Conservation (phyloP, 2,888 invertebrate species). For the Mellilla xanthometata region DNA sequence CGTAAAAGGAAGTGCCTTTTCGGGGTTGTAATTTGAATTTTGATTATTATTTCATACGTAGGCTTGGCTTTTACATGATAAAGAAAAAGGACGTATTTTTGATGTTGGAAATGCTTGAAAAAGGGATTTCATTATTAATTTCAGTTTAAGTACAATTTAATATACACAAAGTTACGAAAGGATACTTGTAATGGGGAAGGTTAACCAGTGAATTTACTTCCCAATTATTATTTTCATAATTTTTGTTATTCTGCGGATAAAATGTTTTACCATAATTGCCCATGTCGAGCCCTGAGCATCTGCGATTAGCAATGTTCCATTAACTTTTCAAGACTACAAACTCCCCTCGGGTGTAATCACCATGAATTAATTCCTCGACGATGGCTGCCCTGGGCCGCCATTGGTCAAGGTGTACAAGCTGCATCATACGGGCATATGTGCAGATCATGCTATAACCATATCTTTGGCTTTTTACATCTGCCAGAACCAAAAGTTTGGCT, state of each 20-base stretch:
- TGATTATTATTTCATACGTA: slow-evolving; percentile 17
- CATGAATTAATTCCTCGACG: slow-evolving; percentile 54
- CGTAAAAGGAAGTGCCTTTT: slow-evolving; percentile 28
- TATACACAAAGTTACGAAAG: too few relatives aligned
- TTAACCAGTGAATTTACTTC: too few relatives aligned
- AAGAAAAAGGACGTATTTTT: slow-evolving; percentile 1
- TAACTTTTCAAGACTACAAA: slow-evolving; percentile 22
- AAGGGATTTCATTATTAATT: too few relatives aligned
- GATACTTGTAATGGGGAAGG: too few relatives aligned
- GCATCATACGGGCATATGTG: slow-evolving; percentile 61
- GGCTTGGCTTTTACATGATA: slow-evolving; percentile 4
- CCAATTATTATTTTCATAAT: too few relatives aligned
- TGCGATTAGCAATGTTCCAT: slow-evolving; percentile 31
- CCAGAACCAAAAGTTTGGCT: slow-evolving; percentile 34
- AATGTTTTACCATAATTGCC: background rate
- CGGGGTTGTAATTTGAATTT: slow-evolving; percentile 23
- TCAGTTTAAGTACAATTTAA: too few relatives aligned
- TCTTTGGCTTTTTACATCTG: slow-evolving; percentile 68
- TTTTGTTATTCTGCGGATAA: too few relatives aligned
- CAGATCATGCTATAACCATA: slow-evolving; percentile 72
- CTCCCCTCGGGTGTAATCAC: slow-evolving; percentile 37
- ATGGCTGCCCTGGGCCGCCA: slow-evolving; percentile 36
- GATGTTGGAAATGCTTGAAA: too few relatives aligned
- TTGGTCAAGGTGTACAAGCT: slow-evolving; percentile 70
- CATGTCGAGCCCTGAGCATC: slow-evolving; percentile 6